Base-by-base conservation (phyloP, 2,888 invertebrate species). In the Sussaba pulchella region DNA sequence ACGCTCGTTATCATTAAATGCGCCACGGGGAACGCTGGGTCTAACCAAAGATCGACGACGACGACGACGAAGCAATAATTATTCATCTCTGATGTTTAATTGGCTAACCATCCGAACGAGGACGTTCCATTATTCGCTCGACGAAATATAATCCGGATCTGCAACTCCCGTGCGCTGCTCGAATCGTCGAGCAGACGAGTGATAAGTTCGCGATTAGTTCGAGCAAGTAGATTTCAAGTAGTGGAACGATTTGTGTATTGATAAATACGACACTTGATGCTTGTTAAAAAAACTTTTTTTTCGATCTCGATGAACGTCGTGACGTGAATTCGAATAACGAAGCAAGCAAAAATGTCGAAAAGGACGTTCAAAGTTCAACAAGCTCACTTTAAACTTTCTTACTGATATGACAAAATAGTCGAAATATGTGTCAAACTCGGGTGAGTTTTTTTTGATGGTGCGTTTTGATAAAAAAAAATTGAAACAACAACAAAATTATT, bases 1-100 rank as follows among this genome's bases (percentile, higher is more conserved):
- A 31, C 5, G 1, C 31, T 57, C 57, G 57, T 57, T 57, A 57
- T 31, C 26, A 57, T 57, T 31, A 9, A 57, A 14, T 31, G 31
- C 14, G 17, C 17, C 17, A 14, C 26, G 31, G 14, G 17, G 9
- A 26, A n/a, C 0, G 14, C 0, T 8, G 26, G 31, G 0, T 9
- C n/a, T 57, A 6, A 6, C 31, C 31, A 57, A 52, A 24, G 12
- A 17, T 57, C 3, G 14, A 17, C 17, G 57, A 24, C 24, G 12
- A 52, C n/a, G n/a, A n/a, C n/a, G n/a, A n/a, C n/a, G n/a, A n/a
- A n/a, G n/a, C n/a, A 10, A 1, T n/a, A 52, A 24, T 17, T 57
- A 57, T 14, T 21, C 31, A 26, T 31, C 17, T 57, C 57, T 4
- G 31, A 57, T 57, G 31, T 31, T 57, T 57, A 26, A n/a, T 26